Base-by-base conservation (phyloP, 2,888 invertebrate species). In the Melieria picta region DNA sequence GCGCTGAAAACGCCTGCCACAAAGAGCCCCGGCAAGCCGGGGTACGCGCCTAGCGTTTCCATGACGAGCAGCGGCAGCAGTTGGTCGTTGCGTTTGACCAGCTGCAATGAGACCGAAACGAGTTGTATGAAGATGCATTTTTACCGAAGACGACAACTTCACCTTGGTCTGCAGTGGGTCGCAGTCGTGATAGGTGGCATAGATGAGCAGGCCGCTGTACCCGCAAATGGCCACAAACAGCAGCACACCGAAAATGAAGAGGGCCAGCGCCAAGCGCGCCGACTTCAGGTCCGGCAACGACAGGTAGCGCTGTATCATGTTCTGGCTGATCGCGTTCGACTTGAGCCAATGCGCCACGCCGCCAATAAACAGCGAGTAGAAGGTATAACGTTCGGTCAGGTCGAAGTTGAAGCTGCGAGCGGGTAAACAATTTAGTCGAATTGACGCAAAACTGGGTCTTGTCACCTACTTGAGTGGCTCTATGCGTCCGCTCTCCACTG, bases 1-100 rank as follows among this genome's bases (percentile, higher is more conserved):
- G 96, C 96, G 87, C 96, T 95, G 80, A 96, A 96, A 1, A 97
- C 93, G 45, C 96, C 95, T 57, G 96, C 95, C 0, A 96, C 93
- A 83, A 96, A 96, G 42, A 97, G 87, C 4, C 97, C 97, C 0
- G 95, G 93, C 77, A 97, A 87, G 3, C 96, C 96, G 1, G 93
- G 93, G 86, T 91, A 90, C 60, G 91, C 89, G 0, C 92, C 91
- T 13, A 96, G 84, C n/a, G 93, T 90, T 78, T 96, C 93, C 93
- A 96, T 95, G 11, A 96, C 95, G 68, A 95, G 87, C 16, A 95
- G 85, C 0, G 96, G 96, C 67, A 96, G 84, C 13, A 96, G 87
- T 87, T 96, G 93, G 80, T 94, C 94, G 79, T 92, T 93, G 57
- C 93, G 91, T 76, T 89, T 87, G 0, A 92, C 93, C 71, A 93